These are phyloP conservation scores for Sepiola atlantica DNA, from an alignment of 2,888 invertebrate genomes.

Conservation along the genomic window DNA sequence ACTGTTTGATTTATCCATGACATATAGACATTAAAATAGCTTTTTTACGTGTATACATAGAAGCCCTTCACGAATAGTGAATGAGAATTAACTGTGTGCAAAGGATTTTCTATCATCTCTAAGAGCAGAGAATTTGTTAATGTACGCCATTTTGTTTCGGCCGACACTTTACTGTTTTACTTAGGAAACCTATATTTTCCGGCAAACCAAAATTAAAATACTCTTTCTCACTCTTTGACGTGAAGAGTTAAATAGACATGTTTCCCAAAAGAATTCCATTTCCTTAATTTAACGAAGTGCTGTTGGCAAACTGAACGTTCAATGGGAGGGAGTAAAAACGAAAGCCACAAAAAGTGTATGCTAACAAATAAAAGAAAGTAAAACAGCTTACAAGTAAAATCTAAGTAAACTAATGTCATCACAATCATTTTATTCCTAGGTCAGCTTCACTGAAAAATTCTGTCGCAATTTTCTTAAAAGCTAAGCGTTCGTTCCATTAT, in stretches of 20 bases:
- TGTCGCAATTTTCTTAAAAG: constrained; percentile 20
- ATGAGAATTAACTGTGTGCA: no score
- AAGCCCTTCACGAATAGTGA: no score
- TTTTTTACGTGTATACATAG: no score
- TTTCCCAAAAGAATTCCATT: neutral
- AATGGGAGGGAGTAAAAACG: neutral
- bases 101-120: no score
- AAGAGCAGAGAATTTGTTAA: no score
- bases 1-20: no score
- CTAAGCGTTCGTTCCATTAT: neutral
- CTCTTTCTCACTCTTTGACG: neutral
- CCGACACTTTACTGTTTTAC: neutral
- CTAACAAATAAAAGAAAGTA: neutral
- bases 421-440: neutral
- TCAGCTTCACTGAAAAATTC: neutral
- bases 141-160: no score
- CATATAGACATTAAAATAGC: no score
- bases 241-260: neutral
- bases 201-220: neutral
- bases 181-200: neutral
- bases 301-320: neutral
- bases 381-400: neutral
- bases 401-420: constrained; percentile 4
- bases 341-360: neutral
- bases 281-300: constrained; percentile 32